A percentile compares a stretch with the other conserved stretches of the same genome.
phyloP scores from a whole-genome alignment of 2,888 invertebrate genomes.

The Euphydryas editha region DNA sequence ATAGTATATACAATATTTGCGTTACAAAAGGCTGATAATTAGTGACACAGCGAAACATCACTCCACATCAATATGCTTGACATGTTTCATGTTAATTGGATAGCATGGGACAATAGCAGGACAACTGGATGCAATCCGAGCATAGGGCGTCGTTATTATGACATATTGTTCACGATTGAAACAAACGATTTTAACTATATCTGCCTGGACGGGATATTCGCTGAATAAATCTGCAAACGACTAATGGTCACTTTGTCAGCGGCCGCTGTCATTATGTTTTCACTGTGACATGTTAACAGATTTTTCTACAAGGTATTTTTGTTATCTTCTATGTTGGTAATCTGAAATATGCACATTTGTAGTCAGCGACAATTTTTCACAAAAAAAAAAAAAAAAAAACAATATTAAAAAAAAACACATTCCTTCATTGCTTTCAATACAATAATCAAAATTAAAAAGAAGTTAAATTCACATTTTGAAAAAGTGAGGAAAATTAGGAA shows the following conservation, averaged over 20 bases:
- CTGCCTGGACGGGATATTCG: constrained; percentile 43
- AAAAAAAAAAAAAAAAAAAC: too few species aligned
- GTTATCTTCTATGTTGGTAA: background rate
- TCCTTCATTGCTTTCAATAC: too few species aligned
- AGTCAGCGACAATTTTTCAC: too few species aligned
- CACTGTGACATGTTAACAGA: constrained; percentile 22
- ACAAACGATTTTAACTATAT: constrained; percentile 61
- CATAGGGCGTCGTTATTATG: constrained; percentile 67
- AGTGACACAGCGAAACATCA: constrained; percentile 65
- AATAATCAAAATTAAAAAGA: too few species aligned
- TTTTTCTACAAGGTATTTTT: constrained; percentile 5
- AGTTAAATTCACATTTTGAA: too few species aligned
- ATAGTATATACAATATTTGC: constrained; percentile 43
- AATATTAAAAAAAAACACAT: too few species aligned
- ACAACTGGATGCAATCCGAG: constrained; percentile 55
- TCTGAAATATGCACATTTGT: background rate
- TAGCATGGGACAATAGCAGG: constrained; percentile 68
- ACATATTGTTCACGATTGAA: constrained; percentile 73
- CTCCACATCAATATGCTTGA: constrained; percentile 70
- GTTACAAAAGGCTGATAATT: constrained; percentile 68
- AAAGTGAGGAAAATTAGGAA: background rate
- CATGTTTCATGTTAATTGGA: constrained; percentile 79
- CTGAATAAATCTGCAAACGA: constrained; percentile 41
- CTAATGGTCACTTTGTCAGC: constrained; percentile 38
- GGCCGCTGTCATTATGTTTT: constrained; percentile 26